Conservation (phyloP, 64 coral and sea anemone genomes). For the Trachythela sp. region DNA sequence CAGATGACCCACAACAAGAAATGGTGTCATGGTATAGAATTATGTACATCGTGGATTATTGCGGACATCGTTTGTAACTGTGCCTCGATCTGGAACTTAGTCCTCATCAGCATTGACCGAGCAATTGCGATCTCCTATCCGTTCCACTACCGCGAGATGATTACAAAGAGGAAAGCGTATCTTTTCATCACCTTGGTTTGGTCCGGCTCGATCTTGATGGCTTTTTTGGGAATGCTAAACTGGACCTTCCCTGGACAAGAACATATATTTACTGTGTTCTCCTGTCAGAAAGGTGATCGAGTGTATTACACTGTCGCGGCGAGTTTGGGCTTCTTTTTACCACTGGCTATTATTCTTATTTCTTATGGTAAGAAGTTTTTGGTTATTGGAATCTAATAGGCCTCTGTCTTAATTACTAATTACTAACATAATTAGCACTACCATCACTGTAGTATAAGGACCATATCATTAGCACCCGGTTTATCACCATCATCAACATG, state of each 20-base stretch:
- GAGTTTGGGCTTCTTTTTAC: constrained; percentile 69
- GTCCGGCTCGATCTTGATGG: constrained; percentile 54
- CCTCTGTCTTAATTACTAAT: too few species aligned
- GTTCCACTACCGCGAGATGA: constrained; percentile 62
- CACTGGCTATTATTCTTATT: constrained; percentile 52
- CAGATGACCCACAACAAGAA: constrained; percentile 72
- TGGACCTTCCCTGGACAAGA: constrained; percentile 55
- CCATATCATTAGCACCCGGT: too few species aligned
- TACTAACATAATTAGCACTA: too few species aligned
- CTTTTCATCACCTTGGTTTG: constrained; percentile 59
- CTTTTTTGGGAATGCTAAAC: constrained; percentile 60
- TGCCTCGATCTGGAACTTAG: constrained; percentile 78
- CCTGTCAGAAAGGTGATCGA: constrained; percentile 64
- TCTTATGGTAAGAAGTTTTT: constrained; percentile 52
- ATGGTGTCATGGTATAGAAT: constrained; percentile 66
- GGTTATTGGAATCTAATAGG: background rate
- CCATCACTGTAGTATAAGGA: too few species aligned
- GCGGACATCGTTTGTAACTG: constrained; percentile 80
- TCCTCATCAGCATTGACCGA: constrained; percentile 73
- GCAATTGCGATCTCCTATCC: constrained; percentile 61
- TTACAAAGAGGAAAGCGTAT: constrained; percentile 51
- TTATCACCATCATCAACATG: too few species aligned
- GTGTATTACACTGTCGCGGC: constrained; percentile 84
- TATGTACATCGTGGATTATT: constrained; percentile 75
- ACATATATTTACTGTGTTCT: constrained; percentile 43